Conservation (phyloP, 2,888 invertebrate genomes). For the Morpho deidamia region DNA sequence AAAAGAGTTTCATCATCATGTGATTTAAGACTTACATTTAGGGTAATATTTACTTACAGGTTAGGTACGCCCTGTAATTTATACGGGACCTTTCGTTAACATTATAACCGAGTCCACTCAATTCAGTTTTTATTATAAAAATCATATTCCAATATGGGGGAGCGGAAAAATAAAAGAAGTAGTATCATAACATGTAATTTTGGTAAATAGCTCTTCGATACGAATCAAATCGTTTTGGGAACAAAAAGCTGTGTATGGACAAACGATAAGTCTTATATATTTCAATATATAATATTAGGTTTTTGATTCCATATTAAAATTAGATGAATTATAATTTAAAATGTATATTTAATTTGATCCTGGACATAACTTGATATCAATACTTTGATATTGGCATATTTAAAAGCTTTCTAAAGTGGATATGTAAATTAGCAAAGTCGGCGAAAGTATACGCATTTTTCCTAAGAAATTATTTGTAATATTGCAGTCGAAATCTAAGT, state of each 20-base stretch:
- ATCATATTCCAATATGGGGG: constrained; percentile 62
- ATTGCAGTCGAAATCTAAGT: no score
- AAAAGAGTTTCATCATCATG: not conserved
- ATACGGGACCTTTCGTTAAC: constrained; percentile 21
- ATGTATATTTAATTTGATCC: not conserved
- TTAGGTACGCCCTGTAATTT: not conserved
- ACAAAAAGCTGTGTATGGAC: constrained; percentile 41
- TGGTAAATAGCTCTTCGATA: constrained; percentile 72
- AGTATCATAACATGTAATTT: constrained; percentile 70
- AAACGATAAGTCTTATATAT: constrained; percentile 18
- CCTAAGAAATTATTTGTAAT: no score
- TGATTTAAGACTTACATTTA: not conserved
- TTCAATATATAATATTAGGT: constrained; percentile 21
- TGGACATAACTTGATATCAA: no score
- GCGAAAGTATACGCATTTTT: no score
- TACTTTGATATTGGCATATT: no score
- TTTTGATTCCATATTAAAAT: constrained; percentile 16
- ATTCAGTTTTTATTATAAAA: constrained; percentile 44
- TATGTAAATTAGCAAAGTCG: no score
- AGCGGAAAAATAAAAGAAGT: constrained; percentile 69
- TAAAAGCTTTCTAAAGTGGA: no score
- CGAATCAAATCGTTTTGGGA: constrained; percentile 64
- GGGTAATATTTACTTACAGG: constrained; percentile 10
- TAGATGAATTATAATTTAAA: constrained; percentile 6
- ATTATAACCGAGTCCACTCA: constrained; percentile 13